Evolutionary conservation across 2,113 vertebrate genomes (phyloP).

Genomic region (Sphyrna mokarran): DNA sequence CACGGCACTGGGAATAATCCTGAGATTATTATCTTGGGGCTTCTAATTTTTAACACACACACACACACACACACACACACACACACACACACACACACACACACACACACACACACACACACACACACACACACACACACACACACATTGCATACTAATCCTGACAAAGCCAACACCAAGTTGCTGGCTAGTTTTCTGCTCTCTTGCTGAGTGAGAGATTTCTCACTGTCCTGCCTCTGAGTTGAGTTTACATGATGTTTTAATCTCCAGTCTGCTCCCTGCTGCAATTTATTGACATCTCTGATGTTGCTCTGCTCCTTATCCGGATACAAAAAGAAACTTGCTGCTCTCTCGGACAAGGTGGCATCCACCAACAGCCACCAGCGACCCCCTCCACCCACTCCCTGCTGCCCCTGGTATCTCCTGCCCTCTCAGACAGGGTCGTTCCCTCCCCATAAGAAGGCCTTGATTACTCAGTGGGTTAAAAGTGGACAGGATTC

Average conservation of each 20-base stretch:
- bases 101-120: background rate
- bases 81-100: too few relatives aligned
- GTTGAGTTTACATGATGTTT: background rate
- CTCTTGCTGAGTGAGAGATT: background rate
- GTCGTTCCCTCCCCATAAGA: background rate
- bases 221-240: background rate
- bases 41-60: too few relatives aligned
- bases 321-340: background rate
- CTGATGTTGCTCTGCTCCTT: background rate
- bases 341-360: background rate
- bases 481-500: background rate
- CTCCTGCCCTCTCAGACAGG: too few relatives aligned
- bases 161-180: slow-evolving; percentile 38
- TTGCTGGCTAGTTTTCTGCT: background rate
- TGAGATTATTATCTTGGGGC: too few relatives aligned
- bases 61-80: too few relatives aligned
- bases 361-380: too few relatives aligned
- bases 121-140: slow-evolving; percentile 38
- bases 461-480: background rate
- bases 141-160: slow-evolving; percentile 42
- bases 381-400: too few relatives aligned
- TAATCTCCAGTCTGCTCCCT: background rate
- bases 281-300: background rate
- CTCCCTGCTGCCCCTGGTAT: too few relatives aligned
- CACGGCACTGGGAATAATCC: too few relatives aligned